Evolutionary conservation across 2,113 vertebrate genomes (phyloP), one percentile per base, ranked within the genome.

Genomic region (Mormyrus iriodes): DNA sequence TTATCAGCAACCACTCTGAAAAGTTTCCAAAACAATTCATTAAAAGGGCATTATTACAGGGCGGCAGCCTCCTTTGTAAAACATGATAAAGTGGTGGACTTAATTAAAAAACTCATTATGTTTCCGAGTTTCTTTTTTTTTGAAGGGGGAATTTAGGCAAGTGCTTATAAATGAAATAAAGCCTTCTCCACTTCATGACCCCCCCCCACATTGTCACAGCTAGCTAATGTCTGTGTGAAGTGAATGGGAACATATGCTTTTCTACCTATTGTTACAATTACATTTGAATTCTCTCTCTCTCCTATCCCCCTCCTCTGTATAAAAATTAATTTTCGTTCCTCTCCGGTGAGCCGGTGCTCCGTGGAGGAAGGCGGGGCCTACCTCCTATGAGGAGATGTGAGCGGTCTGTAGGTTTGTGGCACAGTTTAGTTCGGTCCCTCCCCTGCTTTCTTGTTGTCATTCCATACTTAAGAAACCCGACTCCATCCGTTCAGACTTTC

Each of bases 31-130:
- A 95, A 95, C 94, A 95, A 95, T 95, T 95, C 92, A 95, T 95
- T 95, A 94, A 89, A 89, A 87, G 89, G 65, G 86, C 93, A 92
- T 94, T 93, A 93, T 93, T 90, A 89, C 84, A 88, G 90, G 91
- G 90, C 76, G 27, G 85, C 46, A 61, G 79, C 76, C 90, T 90
- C 90, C 91, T 91, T 91, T 93, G 92, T 93, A 92, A 93, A 93
- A 94, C 91, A 91, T n/a, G 86, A 95, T 93, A 94, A 94, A 94
- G 89, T 90, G 73, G 89, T 90, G 88, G 90, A 93, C 92, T 95
- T 95, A 94, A 95, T 95, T 94, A 94, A 95, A 95, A 95, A 95
- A 92, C 92, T 94, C 93, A 95, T 96, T 95, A 95, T 92, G 91
- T 91, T 88, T 51, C 19, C 10, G 89, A 90, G 69, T 95, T 95